Percentiles rank a stretch among this genome's conserved stretches.
phyloP scores from a whole-genome alignment of 2,797 vertebrate species.

The Centroberyx gerrardi region DNA sequence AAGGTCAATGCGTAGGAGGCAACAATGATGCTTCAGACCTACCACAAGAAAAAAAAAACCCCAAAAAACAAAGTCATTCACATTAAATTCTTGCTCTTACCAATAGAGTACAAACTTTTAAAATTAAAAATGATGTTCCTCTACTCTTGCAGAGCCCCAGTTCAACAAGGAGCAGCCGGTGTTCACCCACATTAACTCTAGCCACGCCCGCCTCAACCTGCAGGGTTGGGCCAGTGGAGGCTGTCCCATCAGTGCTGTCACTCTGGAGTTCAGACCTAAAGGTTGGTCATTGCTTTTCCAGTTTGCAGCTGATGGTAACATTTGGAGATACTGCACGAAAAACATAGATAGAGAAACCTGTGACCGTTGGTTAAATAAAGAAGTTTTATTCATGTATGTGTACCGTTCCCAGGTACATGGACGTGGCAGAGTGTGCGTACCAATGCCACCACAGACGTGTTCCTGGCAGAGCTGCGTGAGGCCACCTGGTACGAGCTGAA shows the following conservation, averaged over 20 bases:
- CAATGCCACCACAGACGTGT: conserved; percentile 93
- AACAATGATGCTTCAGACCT: too few relatives aligned
- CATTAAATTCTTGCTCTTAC: too few relatives aligned
- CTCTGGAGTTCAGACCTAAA: conserved; percentile 96
- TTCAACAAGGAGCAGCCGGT: conserved; percentile 98
- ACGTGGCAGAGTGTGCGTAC: conserved; percentile 95
- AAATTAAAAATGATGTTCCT: not conserved
- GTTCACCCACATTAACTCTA: conserved; percentile 98
- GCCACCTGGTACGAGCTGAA: conserved; percentile 99
- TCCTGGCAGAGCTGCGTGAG: conserved; percentile 95
- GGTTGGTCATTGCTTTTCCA: conserved; percentile 61
- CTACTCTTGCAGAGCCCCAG: conserved; percentile 88
- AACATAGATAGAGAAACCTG: not conserved
- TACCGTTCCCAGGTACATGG: conserved; percentile 87
- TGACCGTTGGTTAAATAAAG: too few relatives aligned
- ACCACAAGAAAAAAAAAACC: too few relatives aligned
- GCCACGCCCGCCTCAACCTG: conserved; percentile 95
- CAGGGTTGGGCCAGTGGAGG: conserved; percentile 98
- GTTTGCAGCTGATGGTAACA: not conserved
- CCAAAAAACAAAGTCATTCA: too few relatives aligned
- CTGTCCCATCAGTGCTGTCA: conserved; percentile 93
- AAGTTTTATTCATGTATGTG: not conserved
- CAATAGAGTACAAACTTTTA: too few relatives aligned
- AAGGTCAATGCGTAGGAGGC: too few relatives aligned
- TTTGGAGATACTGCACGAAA: not conserved